Base-by-base conservation (phyloP, 2,888 invertebrate genomes). In the Gastracanthus pulcherrimus region DNA sequence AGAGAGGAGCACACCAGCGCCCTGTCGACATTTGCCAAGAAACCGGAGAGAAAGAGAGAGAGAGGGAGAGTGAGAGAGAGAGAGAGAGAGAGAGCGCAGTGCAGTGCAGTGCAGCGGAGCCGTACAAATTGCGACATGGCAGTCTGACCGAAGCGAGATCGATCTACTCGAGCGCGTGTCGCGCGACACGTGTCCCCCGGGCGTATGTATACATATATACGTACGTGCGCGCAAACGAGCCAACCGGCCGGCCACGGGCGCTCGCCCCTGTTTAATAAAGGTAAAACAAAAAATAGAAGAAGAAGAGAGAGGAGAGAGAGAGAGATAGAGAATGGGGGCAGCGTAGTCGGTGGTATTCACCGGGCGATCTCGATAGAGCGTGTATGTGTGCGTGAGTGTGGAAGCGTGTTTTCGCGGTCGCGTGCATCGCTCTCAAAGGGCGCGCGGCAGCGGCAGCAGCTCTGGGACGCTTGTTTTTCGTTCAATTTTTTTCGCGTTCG, bases 131-230 rank as follows among this genome's bases (percentile, higher is more conserved):
- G 71, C 72, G 58, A 69, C 67, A 58, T 38, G 60, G 41, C 66
- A 72, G 76, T 76, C 81, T 81, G 81, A 81, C 81, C 69, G 77
- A 77, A 81, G 41, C 72, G 60, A 67, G 67, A 81, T 81, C 77
- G 60, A 81, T 77, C 77, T 77, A 77, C 81, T 81, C 11, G 71
- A 29, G 31, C n/a, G 9, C 9, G 38, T 48, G 26, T 9, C 66
- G 29, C 48, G 31, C 51, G 51, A 80, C 74, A 67, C 48, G 41
- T 80, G 60, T 71, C 62, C 70, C 55, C 0, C 51, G 34, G 0
- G 38, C 41, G 5, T 4, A 7, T 23, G 13, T 16, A 26, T 11
- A 0, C 23, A n/a, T n/a, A n/a, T n/a, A n/a, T n/a, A n/a, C n/a
- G n/a, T n/a, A n/a, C n/a, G n/a, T n/a, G n/a, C n/a, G n/a, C n/a